These are phyloP conservation scores for Falcaria lacertinaria DNA, from an alignment of 2,888 invertebrate species.

Conservation along the genomic window DNA sequence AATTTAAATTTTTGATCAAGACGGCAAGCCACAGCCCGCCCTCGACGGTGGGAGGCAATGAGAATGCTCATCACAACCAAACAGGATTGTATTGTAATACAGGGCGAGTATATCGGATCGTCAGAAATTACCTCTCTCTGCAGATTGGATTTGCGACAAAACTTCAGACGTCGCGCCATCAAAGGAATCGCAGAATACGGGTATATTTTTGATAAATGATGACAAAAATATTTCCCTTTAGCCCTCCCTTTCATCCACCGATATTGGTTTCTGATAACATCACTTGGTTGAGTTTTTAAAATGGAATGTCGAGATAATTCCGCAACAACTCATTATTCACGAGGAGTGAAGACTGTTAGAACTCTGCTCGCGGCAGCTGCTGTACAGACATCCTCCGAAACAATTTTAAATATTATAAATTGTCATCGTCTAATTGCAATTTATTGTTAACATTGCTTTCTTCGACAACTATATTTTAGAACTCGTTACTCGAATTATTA, in stretches of 20 bases:
- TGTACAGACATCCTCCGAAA: neutral
- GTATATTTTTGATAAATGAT: constrained; percentile 39
- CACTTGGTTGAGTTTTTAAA: constrained; percentile 26
- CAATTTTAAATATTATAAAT: neutral
- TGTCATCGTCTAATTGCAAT: no score
- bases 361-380: neutral
- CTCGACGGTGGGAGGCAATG: no score
- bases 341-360: neutral
- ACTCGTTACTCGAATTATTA: no score
- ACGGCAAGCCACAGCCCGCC: no score
- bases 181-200: constrained; percentile 25
- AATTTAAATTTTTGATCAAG: no score
- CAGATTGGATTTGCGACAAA: constrained; percentile 18
- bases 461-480: no score
- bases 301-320: constrained; percentile 15
- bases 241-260: constrained; percentile 16
- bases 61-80: constrained; percentile 17
- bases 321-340: neutral
- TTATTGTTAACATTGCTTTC: no score
- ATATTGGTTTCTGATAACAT: constrained; percentile 43
- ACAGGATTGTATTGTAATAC: constrained; percentile 33
- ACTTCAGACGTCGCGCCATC: constrained; percentile 30
- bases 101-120: constrained; percentile 29
- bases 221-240: constrained; percentile 27
- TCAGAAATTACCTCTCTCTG: constrained; percentile 40